phyloP scores from a whole-genome alignment of 2,888 invertebrate species.

The Amblyteles armatorius region DNA sequence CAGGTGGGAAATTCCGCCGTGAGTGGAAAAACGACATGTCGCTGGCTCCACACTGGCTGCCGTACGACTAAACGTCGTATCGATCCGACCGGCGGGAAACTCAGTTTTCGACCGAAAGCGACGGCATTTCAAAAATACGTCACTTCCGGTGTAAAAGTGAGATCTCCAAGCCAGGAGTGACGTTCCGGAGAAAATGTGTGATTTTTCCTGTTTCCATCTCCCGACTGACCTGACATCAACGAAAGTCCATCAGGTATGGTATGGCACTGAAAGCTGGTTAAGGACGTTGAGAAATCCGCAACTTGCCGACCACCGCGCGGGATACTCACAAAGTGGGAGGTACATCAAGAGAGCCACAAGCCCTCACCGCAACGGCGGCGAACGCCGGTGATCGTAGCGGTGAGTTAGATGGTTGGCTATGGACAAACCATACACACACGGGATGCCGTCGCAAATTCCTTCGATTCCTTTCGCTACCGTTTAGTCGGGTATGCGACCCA shows the following conservation, averaged over 20 bases:
- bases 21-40: not conserved
- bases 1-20: too few relatives aligned
- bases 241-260: not conserved
- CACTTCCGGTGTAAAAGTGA: too few relatives aligned
- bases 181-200: not conserved
- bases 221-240: too few relatives aligned
- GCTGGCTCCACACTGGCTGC: too few relatives aligned
- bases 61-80: not conserved
- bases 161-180: too few relatives aligned
- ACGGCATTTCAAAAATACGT: too few relatives aligned
- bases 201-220: not conserved
- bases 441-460: conserved; percentile 74
- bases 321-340: conserved; percentile 36
- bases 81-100: too few relatives aligned
- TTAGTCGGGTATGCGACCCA: conserved; percentile 71
- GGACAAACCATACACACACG: conserved; percentile 63
- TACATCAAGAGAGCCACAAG: conserved; percentile 24
- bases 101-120: too few relatives aligned
- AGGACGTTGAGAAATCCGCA: conserved; percentile 43
- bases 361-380: conserved; percentile 14
- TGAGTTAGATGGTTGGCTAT: conserved; percentile 62
- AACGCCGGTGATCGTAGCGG: conserved; percentile 32
- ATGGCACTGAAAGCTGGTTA: not conserved
- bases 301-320: conserved; percentile 14
- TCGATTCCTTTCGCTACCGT: conserved; percentile 75